Base-by-base conservation (phyloP, 1,140 invertebrate genomes). In the Charaxes varanes region DNA sequence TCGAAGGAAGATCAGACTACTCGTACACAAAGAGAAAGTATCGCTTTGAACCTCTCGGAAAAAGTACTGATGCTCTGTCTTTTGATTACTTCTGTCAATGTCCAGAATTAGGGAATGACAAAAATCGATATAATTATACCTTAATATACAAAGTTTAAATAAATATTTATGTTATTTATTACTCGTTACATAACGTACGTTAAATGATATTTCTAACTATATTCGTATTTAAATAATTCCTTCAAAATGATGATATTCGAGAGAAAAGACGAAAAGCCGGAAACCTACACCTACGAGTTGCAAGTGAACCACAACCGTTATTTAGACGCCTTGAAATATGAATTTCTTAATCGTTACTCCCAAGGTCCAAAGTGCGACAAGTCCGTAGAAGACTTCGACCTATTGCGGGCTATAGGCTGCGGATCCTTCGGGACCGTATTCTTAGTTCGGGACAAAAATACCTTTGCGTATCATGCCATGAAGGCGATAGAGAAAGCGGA, bases 391-490 rank as follows among this genome's bases (percentile, higher is more conserved):
- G 73, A 84, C 41, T 83, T 74, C 32, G 73, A 79, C 53, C 44
- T 44, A 4, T 41, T 85, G 0, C 57, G 63, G 52, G 73, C 93
- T 0, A 65, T 97, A 11, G 96, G 96, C 3, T 90, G 90, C 1
- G 96, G 96, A 2, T 92, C 93, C 0, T 97, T 96, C 82, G 95
- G 95, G 0, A 88, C 91, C 16, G 96, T 97, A 0, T 88, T 95
- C 81, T 86, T 97, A 12, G 93, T 94, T n/a, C 90, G 92, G 58
- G 87, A 93, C 62, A 88, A 86, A 68, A 22, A 52, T 4, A 73
- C 91, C 76, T 79, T 85, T 47, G 54, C 86, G 30, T 93, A 88
- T 51, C 93, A 90, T 71, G 96, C 95, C 0, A 94, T 97, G 90
- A 98, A 98, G 86, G 90, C 95, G 34, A 76, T 97, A 56, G 91